Base-by-base conservation (phyloP, 2,113 vertebrate species). In the Cavia porcellus region DNA sequence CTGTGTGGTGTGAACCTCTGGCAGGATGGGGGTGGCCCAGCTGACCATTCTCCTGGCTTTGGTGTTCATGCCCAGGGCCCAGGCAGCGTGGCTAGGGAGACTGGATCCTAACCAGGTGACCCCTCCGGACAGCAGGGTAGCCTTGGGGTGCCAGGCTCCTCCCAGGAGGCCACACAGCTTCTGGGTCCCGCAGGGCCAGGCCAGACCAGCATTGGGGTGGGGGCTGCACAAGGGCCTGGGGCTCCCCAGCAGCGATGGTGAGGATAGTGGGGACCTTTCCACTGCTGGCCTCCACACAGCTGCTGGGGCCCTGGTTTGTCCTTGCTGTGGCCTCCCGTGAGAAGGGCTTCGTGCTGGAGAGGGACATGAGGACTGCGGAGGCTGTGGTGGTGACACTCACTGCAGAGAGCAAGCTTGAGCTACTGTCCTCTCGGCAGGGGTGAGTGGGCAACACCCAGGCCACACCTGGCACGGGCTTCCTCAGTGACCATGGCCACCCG, bases 261-360 rank as follows among this genome's bases (percentile, higher is more conserved):
- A 24, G 8, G 47, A 30, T 47, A 32, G 38, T 30, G 24, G 32
- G 3, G 22, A 22, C 13, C 7, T 20, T 30, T 32, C 24, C 45
- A 35, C 83, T 45, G n/a, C 30, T 0, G 2, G 7, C 19, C 2
- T n/a, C 47, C 30, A 10, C 7, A 13, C 95, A 98, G 97, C 93
- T 98, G 1, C 86, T 96, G 1, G 97, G 97, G 59, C 50, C 96
- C 86, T 98, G 97, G 97, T 97, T 97, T 0, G 1, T 97, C 1
- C 92, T 97, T 0, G 97, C 97, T 0, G 20, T 95, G 97, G 97
- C 97, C 74, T 97, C 97, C 0, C 84, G 66, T 0, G 96, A 96
- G 4, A 97, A n/a, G 92, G 57, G 28, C 75, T 97, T 97, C 1
- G 68, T 50, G 0, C 0, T 42, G 66, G 93, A 86, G 50, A 97